Evolutionary conservation across 2,888 invertebrate genomes (phyloP), one percentile per base, ranked within the genome.

Genomic region (Heliconius erato): DNA sequence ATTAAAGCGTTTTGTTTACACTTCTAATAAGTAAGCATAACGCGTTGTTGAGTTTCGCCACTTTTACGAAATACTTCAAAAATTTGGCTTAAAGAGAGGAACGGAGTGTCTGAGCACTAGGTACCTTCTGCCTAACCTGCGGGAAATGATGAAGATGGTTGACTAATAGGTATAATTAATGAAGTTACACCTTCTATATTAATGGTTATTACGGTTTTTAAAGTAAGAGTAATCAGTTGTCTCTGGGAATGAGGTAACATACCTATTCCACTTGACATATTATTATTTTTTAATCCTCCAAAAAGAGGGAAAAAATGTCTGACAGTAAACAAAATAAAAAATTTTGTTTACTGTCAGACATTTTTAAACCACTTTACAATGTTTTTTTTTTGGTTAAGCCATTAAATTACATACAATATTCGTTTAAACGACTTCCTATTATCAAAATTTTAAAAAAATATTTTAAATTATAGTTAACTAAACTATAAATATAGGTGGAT

Each of bases 401-500:
- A 69, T 23, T 23, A 68, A 32, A 35, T 67, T 6, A 67, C 3
- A 69, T 35, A 11, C 35, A 28, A 35, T 69, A 23, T 69, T 3
- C 11, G 2, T 40, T 35, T n/a, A 32, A 54, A 74, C 32, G 54
- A 63, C 76, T 76, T 76, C 76, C 76, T 76, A 40, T 35, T 35
- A 63, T 63, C 14, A 59, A 40, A 44, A 9, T 26, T n/a, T 12
- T 3, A 23, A 32, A 12, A 74, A 74, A 74, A 74, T n/a, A 76
- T 44, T 35, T 40, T n/a, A 32, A 35, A 76, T 63, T 76, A 63
- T 63, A 63, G 74, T 76, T 35, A 35, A 74, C 54, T 1, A 16
- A 44, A 14, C 44, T 72, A 72, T 49, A n/a, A 35, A 26, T 16
- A 63, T 14, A 35, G 2, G n/a, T 76, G 3, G n/a, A 59, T 76